phyloP scores from a whole-genome alignment of 2,888 invertebrate genomes.

The Scaptomyza flava region DNA sequence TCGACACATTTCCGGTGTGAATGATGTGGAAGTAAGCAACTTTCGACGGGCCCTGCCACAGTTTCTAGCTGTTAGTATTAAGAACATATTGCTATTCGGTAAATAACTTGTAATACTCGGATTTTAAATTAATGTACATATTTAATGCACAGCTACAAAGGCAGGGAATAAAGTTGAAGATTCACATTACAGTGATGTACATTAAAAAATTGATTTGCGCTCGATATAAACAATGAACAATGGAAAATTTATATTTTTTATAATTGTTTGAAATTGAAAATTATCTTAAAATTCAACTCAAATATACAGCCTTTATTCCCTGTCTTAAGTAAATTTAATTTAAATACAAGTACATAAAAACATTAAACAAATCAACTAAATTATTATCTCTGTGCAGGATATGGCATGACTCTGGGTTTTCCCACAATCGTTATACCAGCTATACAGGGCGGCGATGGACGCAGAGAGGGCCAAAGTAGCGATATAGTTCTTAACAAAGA shows the following conservation, averaged over 20 bases:
- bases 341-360: not conserved
- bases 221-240: slow-evolving; percentile 5
- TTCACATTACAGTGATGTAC: not conserved
- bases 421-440: slow-evolving; percentile 92
- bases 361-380: not conserved
- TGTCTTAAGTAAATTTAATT: not conserved
- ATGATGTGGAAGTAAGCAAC: slow-evolving; percentile 82
- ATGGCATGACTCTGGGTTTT: slow-evolving; percentile 92
- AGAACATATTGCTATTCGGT: slow-evolving; percentile 91
- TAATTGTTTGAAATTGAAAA: not conserved
- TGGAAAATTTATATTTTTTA: not conserved
- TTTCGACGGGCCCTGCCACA: slow-evolving; percentile 89
- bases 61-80: slow-evolving; percentile 91
- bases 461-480: slow-evolving; percentile 69
- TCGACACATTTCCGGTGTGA: slow-evolving; percentile 55
- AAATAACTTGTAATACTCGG: slow-evolving; percentile 70
- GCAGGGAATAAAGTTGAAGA: slow-evolving; percentile 37
- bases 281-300: not conserved
- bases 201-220: not conserved
- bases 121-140: slow-evolving; percentile 8
- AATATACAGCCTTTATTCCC: slow-evolving; percentile 14
- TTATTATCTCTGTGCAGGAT: slow-evolving; percentile 84
- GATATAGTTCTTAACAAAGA: slow-evolving; percentile 86
- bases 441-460: slow-evolving; percentile 86
- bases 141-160: slow-evolving; percentile 1